Conservation (phyloP, 2,888 invertebrate species). For the Chalcis sispes region DNA sequence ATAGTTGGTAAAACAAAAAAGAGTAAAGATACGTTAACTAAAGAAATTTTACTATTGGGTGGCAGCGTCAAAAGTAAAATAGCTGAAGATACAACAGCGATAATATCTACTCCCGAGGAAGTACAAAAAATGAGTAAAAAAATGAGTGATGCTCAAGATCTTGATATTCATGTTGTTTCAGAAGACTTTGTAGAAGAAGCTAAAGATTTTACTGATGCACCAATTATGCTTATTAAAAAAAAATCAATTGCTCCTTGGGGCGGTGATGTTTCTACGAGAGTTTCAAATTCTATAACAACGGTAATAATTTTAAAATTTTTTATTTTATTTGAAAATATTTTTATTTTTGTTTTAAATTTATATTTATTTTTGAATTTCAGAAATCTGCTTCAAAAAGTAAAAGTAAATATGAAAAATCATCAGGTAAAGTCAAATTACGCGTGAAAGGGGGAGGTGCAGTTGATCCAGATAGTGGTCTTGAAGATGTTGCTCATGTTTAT, state of each 20-base stretch:
- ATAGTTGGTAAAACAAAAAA: slow-evolving; percentile 80
- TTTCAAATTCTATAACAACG: slow-evolving; percentile 77
- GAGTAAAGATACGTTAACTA: slow-evolving; percentile 82
- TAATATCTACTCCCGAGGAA: slow-evolving; percentile 84
- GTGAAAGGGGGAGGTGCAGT: slow-evolving; percentile 91
- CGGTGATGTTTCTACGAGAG: slow-evolving; percentile 80
- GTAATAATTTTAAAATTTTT: slow-evolving; percentile 28
- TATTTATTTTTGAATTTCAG: slow-evolving; percentile 22
- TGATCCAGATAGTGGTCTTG: slow-evolving; percentile 92
- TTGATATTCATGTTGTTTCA: slow-evolving; percentile 89
- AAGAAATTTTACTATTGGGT: slow-evolving; percentile 84
- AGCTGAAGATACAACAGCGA: slow-evolving; percentile 82
- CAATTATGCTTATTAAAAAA: slow-evolving; percentile 82
- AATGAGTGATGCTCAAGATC: slow-evolving; percentile 82
- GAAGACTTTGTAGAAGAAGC: slow-evolving; percentile 85
- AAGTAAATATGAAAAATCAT: slow-evolving; percentile 79
- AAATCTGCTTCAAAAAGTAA: slow-evolving; percentile 78
- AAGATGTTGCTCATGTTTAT: slow-evolving; percentile 88
- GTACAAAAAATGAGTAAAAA: slow-evolving; percentile 82
- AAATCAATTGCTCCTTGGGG: slow-evolving; percentile 91
- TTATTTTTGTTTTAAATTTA: neutral
- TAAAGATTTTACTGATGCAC: slow-evolving; percentile 80
- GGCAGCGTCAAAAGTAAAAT: slow-evolving; percentile 84
- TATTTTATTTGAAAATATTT: neutral
- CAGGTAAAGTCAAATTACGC: slow-evolving; percentile 82